Evolutionary conservation across 2,888 invertebrate genomes (phyloP).

Genomic region (Harmothoe impar): DNA sequence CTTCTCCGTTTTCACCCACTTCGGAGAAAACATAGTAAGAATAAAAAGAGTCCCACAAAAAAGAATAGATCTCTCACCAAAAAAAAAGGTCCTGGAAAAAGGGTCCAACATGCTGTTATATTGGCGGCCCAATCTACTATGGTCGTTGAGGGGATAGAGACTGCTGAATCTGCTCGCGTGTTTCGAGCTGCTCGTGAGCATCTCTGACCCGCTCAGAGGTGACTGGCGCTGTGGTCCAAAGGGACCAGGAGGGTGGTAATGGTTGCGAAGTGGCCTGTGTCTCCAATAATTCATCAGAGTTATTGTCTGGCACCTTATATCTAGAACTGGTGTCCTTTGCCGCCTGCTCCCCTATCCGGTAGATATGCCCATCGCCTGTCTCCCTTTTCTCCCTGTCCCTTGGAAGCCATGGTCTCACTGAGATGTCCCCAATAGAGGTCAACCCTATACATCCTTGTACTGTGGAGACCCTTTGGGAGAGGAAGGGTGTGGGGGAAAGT

Average conservation of each 20-base stretch:
- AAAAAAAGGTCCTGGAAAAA: neutral
- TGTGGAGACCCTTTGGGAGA: neutral
- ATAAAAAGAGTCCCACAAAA: too few species aligned
- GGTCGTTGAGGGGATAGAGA: neutral
- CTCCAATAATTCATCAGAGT: slow-evolving; percentile 27
- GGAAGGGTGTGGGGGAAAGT: neutral
- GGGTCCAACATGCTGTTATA: neutral
- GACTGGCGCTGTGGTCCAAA: neutral
- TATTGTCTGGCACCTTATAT: slow-evolving; percentile 26
- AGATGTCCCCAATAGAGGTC: neutral
- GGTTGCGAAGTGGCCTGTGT: neutral
- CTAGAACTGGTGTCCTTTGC: neutral
- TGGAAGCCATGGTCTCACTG: neutral
- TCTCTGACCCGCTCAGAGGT: neutral
- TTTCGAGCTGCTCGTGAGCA: neutral
- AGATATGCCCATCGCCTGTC: neutral
- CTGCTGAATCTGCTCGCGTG: slow-evolving; percentile 16
- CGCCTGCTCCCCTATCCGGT: neutral
- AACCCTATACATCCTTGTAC: neutral
- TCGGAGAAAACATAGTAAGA: too few species aligned
- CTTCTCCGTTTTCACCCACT: neutral
- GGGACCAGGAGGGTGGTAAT: slow-evolving; percentile 23
- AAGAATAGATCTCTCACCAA: too few species aligned
- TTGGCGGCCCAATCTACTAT: neutral
- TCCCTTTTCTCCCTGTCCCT: neutral